Evolutionary conservation across 2,113 vertebrate genomes (phyloP), one percentile per base, ranked within the genome.

Genomic region (Oncorhynchus clarkii): DNA sequence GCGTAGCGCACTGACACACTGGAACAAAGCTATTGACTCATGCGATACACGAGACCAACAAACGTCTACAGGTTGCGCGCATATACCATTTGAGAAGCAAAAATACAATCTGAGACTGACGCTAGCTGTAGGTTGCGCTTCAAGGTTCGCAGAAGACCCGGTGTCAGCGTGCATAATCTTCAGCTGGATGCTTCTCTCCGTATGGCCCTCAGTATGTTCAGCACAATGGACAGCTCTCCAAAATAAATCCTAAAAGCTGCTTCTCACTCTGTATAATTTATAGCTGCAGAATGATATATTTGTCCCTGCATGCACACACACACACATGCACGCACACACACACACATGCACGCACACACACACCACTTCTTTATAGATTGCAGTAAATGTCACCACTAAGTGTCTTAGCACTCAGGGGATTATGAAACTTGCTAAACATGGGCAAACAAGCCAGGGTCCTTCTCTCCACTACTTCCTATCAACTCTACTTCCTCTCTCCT

Each of bases 341-440:
- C 26, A 26, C 26, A 26, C n/a, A n/a, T n/a, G 22, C 70, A 29
- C 70, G 59, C 45, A 54, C 70, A 71, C 70, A 57, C 70, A 57
- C 45, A 31, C 54, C 16, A 18, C 22, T 5, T 16, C 29, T 34
- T 45, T 84, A 64, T 73, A 39, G 51, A 64, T 73, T 62, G 57
- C 71, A 12, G n/a, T 73, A 14, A 62, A 73, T 73, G 57, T 87
- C 78, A 70, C 71, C 29, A 85, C 73, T 84, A 82, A 86, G 81
- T 89, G 85, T 68, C 78, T 84, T 79, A 64, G 81, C 81, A 84
- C 85, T 86, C 86, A 78, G 76, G 82, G 76, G 65, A 29, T 69
- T 60, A 78, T 81, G 74, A 73, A 73, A 81, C 78, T 67, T 80
- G 67, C 80, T 8, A 3, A 66, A 71, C 80, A 82, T 87, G 85